Conservation (phyloP, 1,140 invertebrate species). For the Harlomillsia oculata region DNA sequence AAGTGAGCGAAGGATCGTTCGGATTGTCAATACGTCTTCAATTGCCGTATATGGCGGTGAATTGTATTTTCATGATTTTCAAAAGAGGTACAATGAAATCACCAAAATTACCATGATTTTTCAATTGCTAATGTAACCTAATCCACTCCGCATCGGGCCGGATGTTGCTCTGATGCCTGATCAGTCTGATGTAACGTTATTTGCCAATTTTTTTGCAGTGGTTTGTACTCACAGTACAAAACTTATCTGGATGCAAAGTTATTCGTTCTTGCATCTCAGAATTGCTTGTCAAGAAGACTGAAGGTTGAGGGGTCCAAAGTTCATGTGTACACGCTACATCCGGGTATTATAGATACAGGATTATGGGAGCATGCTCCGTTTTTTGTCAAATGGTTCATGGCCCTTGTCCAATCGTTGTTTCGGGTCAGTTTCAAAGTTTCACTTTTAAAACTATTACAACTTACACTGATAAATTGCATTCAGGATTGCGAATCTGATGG, state of each 20-base stretch:
- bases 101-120: constrained; percentile 11
- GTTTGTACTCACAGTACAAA: constrained; percentile 16
- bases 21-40: constrained; percentile 81
- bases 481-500: too few relatives aligned
- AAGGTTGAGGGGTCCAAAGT: constrained; percentile 49
- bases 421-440: not conserved
- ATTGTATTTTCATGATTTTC: constrained; percentile 60
- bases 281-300: constrained; percentile 55
- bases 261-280: constrained; percentile 68
- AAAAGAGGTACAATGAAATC: constrained; percentile 51
- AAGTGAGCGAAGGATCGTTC: constrained; percentile 40
- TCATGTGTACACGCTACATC: constrained; percentile 67
- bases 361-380: constrained; percentile 48
- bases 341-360: constrained; percentile 78
- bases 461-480: too few relatives aligned
- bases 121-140: not conserved
- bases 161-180: too few relatives aligned
- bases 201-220: constrained; percentile 6
- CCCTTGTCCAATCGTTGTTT: not conserved
- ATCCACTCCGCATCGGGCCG: too few relatives aligned
- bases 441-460: too few relatives aligned
- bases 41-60: constrained; percentile 53
- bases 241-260: constrained; percentile 81
- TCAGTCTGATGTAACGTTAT: too few relatives aligned
- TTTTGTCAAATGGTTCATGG: not conserved